These are phyloP conservation scores for Ceyx margarethae DNA, from an alignment of 2,113 vertebrate genomes.

Conservation along the genomic window DNA sequence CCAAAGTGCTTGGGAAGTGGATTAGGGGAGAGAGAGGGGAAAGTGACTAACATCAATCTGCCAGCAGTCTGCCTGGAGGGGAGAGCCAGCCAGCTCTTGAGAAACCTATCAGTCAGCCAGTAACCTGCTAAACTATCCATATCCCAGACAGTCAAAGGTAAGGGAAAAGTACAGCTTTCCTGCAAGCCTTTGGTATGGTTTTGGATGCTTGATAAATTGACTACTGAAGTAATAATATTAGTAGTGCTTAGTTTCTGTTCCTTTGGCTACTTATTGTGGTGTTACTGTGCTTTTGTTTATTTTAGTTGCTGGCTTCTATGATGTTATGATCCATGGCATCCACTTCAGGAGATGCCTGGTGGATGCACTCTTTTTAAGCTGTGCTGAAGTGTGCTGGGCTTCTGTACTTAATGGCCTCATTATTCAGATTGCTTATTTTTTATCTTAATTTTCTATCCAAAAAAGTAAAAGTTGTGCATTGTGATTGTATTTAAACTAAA, in stretches of 20 bases:
- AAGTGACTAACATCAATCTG: constrained; percentile 46
- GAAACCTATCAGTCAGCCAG: constrained; percentile 57
- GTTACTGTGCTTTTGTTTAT: not conserved
- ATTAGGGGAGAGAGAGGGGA: constrained; percentile 9
- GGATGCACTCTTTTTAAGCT: not conserved
- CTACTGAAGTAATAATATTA: not conserved
- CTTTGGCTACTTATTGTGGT: constrained; percentile 30
- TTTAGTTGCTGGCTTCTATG: constrained; percentile 45
- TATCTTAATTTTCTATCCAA: not conserved
- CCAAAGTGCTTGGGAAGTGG: not conserved
- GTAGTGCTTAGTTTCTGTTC: not conserved
- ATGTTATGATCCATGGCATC: not conserved
- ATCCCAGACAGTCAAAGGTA: constrained; percentile 55
- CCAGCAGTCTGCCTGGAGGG: constrained; percentile 61
- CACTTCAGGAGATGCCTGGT: not conserved
- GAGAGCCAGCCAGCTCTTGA: constrained; percentile 39
- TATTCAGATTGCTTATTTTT: not conserved
- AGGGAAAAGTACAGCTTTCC: constrained; percentile 17
- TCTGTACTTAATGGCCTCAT: not conserved
- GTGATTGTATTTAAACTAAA: not conserved
- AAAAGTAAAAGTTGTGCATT: not conserved
- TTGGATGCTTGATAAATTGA: constrained; percentile 34
- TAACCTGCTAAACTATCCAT: constrained; percentile 37
- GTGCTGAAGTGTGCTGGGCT: constrained; percentile 25
- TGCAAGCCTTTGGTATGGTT: constrained; percentile 41